Evolutionary conservation across 2,888 invertebrate species (phyloP).

Genomic region (Deilephila porcellus): DNA sequence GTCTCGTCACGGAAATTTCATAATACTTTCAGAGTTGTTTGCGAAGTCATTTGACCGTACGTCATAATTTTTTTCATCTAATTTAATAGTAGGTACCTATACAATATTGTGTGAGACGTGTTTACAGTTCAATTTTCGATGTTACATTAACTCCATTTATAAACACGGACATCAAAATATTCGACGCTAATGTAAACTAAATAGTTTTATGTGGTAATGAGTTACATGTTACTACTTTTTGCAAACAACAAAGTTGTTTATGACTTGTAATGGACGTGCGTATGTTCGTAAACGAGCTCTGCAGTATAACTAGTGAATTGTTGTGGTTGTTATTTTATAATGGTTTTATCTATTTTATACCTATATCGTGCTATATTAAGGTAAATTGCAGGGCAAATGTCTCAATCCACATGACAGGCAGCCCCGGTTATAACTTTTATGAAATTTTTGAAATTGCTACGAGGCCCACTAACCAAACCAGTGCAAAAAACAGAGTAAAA

Average conservation of each 20-base stretch:
- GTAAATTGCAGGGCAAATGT: no score
- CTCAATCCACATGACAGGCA: no score
- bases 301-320: neutral
- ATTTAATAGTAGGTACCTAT: slow-evolving; percentile 28
- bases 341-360: no score
- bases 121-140: slow-evolving; percentile 54
- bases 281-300: neutral
- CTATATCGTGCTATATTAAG: no score
- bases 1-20: slow-evolving; percentile 42
- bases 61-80: slow-evolving; percentile 27
- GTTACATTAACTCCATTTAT: slow-evolving; percentile 48
- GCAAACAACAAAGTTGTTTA: neutral
- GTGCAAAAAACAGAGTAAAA: no score
- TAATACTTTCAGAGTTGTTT: slow-evolving; percentile 33
- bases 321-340: no score
- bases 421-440: no score
- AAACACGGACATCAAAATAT: slow-evolving; percentile 45
- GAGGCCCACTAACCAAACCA: no score
- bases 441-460: no score
- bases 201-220: slow-evolving; percentile 36
- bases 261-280: neutral
- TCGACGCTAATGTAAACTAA: slow-evolving; percentile 43
- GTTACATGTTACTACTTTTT: slow-evolving; percentile 2
- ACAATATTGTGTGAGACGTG: slow-evolving; percentile 40
- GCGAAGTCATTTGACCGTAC: slow-evolving; percentile 24